Percentiles rank a stretch among this genome's conserved stretches.
Evolutionary conservation across 2,888 invertebrate genomes (phyloP).

Genomic region (Euzetes globulus): DNA sequence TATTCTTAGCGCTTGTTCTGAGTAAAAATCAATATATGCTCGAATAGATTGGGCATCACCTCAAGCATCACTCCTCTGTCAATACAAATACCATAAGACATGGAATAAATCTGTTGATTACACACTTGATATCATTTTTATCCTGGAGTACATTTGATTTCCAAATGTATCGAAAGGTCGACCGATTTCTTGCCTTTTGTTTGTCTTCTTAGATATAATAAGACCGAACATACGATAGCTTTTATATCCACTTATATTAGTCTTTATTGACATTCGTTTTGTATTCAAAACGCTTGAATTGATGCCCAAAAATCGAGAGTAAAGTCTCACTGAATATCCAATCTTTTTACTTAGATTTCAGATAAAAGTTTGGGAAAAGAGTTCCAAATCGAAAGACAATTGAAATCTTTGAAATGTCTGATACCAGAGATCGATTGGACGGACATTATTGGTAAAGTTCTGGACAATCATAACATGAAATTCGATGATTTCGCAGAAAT

Average conservation of each 20-base stretch:
- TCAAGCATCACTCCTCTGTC: background rate
- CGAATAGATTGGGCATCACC: background rate
- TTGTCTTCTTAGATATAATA: too few relatives aligned
- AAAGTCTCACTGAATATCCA: too few relatives aligned
- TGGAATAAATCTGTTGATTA: background rate
- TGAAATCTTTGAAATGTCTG: slow-evolving; percentile 24
- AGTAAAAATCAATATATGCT: background rate
- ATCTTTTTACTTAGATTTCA: slow-evolving; percentile 23
- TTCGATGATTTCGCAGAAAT: slow-evolving; percentile 16
- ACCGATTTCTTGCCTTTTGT: background rate
- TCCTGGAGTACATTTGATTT: too few relatives aligned
- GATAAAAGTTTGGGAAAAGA: slow-evolving; percentile 30
- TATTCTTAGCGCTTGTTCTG: too few relatives aligned
- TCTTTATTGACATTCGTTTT: slow-evolving; percentile 9
- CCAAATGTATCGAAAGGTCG: too few relatives aligned
- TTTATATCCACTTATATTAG: background rate
- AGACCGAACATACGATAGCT: background rate
- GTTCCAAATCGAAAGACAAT: slow-evolving; percentile 17
- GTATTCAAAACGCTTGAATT: background rate
- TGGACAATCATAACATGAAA: slow-evolving; percentile 5
- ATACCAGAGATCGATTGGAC: slow-evolving; percentile 33
- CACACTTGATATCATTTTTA: background rate
- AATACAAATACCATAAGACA: background rate
- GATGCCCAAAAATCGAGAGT: too few relatives aligned
- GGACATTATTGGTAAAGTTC: background rate